These are phyloP conservation scores for Mormyrus lacerda DNA, from an alignment of 2,113 vertebrate genomes.

Conservation along the genomic window DNA sequence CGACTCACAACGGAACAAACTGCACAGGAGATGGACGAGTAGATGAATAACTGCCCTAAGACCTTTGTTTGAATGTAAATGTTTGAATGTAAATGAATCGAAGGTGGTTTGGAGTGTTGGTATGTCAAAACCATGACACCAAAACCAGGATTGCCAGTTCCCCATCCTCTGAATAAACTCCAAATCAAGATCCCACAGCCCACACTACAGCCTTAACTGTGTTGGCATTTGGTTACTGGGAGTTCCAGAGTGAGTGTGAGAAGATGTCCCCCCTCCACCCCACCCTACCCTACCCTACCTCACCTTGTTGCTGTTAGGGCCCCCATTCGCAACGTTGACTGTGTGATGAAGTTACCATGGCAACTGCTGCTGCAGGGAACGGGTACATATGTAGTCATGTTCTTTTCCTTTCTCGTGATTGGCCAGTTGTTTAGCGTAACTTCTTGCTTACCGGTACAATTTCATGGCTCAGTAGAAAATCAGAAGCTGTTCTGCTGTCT, in stretches of 20 bases:
- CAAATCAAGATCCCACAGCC: background rate
- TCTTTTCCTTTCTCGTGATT: background rate
- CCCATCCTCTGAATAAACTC: background rate
- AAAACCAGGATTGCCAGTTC: background rate
- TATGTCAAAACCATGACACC: background rate
- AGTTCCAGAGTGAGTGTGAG: background rate
- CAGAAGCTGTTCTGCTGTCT: background rate
- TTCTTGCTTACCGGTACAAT: background rate
- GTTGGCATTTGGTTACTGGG: background rate
- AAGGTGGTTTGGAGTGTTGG: background rate
- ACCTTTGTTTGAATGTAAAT: background rate
- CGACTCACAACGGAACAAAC: background rate
- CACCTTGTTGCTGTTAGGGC: background rate
- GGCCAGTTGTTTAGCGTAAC: background rate
- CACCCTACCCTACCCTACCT: no score
- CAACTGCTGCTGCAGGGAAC: background rate
- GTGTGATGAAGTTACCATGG: slow-evolving; percentile 8
- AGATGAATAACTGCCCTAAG: background rate
- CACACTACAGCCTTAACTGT: background rate
- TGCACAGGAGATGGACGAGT: background rate
- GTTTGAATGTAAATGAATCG: background rate
- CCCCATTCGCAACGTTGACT: background rate
- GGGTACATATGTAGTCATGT: background rate
- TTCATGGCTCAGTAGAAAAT: background rate
- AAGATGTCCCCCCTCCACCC: no score